Evolutionary conservation across 2,888 invertebrate species (phyloP), one percentile per base, ranked within the genome.

Genomic region (Scaptomyza parva): DNA sequence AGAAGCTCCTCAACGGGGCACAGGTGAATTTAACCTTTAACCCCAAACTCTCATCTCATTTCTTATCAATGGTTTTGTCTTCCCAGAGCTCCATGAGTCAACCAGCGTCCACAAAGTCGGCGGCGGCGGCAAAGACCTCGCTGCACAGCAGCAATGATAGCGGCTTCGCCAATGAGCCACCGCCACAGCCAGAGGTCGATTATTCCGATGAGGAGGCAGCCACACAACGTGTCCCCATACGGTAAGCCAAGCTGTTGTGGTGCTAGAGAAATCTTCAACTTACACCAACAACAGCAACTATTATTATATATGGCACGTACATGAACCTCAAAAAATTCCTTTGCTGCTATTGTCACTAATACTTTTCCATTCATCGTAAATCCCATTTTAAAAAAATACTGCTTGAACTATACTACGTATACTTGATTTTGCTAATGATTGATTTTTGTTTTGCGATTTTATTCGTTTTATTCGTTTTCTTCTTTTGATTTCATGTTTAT

Each of bases 131-230:
- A 63, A 95, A 95, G 89, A 94, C 95, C 1, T 97, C 96, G 39
- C 93, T 97, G 78, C 97, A 97, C 91, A 97, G 97, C 92, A 97
- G 97, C 90, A 97, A 97, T 91, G 97, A 97, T 92, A 97, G 97
- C 80, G 97, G 97, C 14, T 97, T 97, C 91, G 96, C 97, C 88
- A 97, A 97, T 90, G 97, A 97, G 90, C 94, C 94, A 28, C 97
- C 97, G 3, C 95, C 95, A 24, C 96, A 96, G 88, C 97, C 97
- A 20, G 97, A 97, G 92, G 94, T 97, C 64, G 97, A 97, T 92
- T 97, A 97, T 91, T 97, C 97, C 52, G 97, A 97, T 89, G 97
- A 97, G 92, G 97, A 97, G 90, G 95, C 95, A 48, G 94, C 73
- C 58, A 74, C 95, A 22, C 93, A 87, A 92, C 93, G 93, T 84